Conservation (phyloP, 2,888 invertebrate species). For the Lutraria lutraria region DNA sequence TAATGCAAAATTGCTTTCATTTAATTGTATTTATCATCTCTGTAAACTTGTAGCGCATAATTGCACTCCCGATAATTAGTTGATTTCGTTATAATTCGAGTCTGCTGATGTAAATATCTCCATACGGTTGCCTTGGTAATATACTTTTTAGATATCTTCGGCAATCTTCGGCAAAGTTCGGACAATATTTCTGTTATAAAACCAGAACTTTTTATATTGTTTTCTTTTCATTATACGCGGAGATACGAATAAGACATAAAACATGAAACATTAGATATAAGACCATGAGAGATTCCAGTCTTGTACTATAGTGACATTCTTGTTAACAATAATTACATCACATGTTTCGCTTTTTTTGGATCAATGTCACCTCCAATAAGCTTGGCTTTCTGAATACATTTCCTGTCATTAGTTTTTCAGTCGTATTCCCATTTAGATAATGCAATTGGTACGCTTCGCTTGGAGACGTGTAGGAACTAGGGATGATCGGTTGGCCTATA, state of each 20-base stretch:
- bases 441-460: neutral
- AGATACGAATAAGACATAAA: neutral
- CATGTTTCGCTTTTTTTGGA: neutral
- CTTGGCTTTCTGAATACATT: neutral
- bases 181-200: neutral
- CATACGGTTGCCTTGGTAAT: too few species aligned
- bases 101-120: neutral
- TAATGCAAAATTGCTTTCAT: too few species aligned
- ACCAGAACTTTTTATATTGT: neutral
- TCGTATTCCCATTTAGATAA: slow-evolving; percentile 10
- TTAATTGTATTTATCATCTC: too few species aligned
- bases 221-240: neutral
- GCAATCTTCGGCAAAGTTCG: neutral
- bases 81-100: neutral
- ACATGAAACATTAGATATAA: neutral
- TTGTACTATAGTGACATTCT: neutral
- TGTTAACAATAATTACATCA: neutral
- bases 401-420: neutral
- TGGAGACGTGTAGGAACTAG: too few species aligned
- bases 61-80: too few species aligned
- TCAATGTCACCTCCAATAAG: slow-evolving; percentile 10
- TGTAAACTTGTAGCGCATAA: too few species aligned
- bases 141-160: neutral
- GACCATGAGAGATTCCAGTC: neutral
- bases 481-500: too few species aligned